Percentiles rank a stretch among this genome's conserved stretches.
Conservation (phyloP, 2,113 vertebrate genomes). For the Paralichthys olivaceus region DNA sequence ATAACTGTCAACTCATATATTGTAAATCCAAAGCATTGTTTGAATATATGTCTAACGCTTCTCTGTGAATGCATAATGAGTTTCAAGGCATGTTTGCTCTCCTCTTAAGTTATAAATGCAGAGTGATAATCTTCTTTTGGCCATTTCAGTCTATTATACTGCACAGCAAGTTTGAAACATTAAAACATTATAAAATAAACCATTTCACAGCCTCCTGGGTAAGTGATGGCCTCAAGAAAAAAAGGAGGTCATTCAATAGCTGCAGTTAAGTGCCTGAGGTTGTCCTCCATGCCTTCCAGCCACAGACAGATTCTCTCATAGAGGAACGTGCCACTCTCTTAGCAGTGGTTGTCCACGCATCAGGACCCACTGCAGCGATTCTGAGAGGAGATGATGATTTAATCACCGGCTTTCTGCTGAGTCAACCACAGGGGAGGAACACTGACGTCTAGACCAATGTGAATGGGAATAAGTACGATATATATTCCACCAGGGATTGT, state of each 20-base stretch:
- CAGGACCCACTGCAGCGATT: conserved; percentile 35
- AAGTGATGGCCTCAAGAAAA: conserved; percentile 9
- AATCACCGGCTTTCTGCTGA: conserved; percentile 22
- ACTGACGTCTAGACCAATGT: neutral
- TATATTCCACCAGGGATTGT: conserved; percentile 40
- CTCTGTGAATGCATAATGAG: too few species aligned
- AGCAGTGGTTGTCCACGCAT: conserved; percentile 13
- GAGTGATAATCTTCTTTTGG: conserved; percentile 16
- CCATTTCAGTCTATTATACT: neutral
- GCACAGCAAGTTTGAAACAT: conserved; percentile 1
- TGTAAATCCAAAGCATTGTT: too few species aligned
- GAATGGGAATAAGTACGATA: conserved; percentile 6
- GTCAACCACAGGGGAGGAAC: conserved; percentile 36
- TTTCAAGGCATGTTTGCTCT: neutral
- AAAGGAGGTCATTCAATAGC: conserved; percentile 11
- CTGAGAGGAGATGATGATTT: conserved; percentile 23
- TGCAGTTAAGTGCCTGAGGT: conserved; percentile 25
- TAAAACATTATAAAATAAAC: conserved; percentile 16
- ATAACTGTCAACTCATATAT: too few species aligned
- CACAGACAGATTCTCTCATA: conserved; percentile 58
- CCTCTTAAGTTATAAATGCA: neutral
- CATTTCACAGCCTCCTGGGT: neutral
- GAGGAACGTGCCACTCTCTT: conserved; percentile 41
- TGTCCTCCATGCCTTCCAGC: conserved; percentile 6
- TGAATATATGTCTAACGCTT: too few species aligned